Evolutionary conservation across 2,888 invertebrate species (phyloP).

Genomic region (Cecidostiba fungosa): DNA sequence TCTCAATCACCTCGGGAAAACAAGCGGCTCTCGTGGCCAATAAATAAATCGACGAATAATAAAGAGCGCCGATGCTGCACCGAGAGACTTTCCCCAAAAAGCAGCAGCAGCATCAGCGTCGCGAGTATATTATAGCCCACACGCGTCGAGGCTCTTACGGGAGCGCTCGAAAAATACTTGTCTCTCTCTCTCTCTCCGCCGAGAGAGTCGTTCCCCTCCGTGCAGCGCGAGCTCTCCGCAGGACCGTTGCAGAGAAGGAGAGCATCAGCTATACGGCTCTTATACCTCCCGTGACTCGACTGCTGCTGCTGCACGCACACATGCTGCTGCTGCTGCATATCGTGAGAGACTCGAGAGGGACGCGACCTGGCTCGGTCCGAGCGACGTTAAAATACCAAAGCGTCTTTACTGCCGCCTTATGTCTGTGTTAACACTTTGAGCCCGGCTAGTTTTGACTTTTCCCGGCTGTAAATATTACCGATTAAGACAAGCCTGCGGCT

Average conservation of each 20-base stretch:
- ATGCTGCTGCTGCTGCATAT: conserved; percentile 9
- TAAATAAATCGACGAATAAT: conserved; percentile 32
- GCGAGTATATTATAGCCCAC: conserved; percentile 25
- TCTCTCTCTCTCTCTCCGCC: neutral
- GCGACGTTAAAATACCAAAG: conserved; percentile 43
- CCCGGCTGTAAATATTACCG: conserved; percentile 34
- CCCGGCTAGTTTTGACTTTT: conserved; percentile 50
- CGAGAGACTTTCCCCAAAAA: conserved; percentile 39
- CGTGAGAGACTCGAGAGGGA: neutral
- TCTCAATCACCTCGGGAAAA: conserved; percentile 52
- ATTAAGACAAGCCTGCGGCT: conserved; percentile 4
- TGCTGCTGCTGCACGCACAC: neutral
- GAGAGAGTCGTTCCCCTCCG: neutral
- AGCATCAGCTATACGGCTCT: neutral
- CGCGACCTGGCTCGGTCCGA: neutral
- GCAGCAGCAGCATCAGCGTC: neutral
- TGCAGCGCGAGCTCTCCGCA: no score
- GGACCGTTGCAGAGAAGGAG: neutral
- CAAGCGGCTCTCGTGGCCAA: conserved; percentile 11
- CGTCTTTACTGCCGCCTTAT: conserved; percentile 39
- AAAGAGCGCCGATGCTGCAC: neutral
- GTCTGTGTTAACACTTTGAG: conserved; percentile 51
- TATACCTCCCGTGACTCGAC: conserved; percentile 47
- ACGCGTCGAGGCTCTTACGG: conserved; percentile 54
- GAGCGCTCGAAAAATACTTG: conserved; percentile 50